Conservation (phyloP, 35 echinoderm and acorn worm genomes). For the Patiria miniata region DNA sequence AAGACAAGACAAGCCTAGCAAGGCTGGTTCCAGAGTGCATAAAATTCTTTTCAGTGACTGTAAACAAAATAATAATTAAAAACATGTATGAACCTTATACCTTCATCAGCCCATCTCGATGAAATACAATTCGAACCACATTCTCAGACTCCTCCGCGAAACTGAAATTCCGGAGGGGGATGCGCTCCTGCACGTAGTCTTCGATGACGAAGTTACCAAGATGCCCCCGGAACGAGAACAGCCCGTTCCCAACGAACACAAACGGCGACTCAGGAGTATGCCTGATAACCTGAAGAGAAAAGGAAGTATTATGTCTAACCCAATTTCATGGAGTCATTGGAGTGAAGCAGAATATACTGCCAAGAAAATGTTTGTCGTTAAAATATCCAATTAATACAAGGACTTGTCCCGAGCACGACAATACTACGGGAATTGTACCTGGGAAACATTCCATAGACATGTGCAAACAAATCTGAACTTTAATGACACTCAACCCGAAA, state of each 20-base stretch:
- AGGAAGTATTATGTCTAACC: not conserved
- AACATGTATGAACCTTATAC: conserved; percentile 3
- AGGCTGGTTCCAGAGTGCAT: not conserved
- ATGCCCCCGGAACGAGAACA: conserved; percentile 12
- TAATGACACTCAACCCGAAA: no score
- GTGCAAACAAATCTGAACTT: no score
- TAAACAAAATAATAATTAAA: conserved; percentile 6
- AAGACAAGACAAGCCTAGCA: not conserved
- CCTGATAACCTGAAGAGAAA: conserved; percentile 35
- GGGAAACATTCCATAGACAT: no score
- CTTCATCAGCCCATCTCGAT: conserved; percentile 36
- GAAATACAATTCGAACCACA: conserved; percentile 23
- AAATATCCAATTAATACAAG: no score
- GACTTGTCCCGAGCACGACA: no score
- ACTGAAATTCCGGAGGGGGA: conserved; percentile 37
- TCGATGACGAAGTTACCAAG: conserved; percentile 82
- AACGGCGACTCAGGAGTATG: conserved; percentile 70
- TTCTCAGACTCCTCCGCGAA: not conserved
- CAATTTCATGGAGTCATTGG: not conserved
- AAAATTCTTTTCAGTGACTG: not conserved
- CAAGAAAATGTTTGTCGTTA: no score
- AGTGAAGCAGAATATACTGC: no score
- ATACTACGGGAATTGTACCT: no score
- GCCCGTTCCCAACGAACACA: conserved; percentile 61
- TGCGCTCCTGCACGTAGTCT: conserved; percentile 69